Base-by-base conservation (phyloP, 2,797 vertebrate genomes). In the Mormyrus hasselquistii region DNA sequence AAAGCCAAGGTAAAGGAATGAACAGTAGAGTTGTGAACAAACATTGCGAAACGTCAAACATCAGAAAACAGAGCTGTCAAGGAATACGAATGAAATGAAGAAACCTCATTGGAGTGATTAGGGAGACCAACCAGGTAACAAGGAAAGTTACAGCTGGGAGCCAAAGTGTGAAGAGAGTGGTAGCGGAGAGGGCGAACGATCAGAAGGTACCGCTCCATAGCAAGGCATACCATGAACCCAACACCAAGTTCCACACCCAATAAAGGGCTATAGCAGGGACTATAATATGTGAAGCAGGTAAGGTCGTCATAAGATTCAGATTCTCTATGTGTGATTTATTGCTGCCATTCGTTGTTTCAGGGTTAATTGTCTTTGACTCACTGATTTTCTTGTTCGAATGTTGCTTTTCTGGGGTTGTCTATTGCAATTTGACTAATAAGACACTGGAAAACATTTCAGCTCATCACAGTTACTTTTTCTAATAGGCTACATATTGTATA, bases 211-310 rank as follows among this genome's bases (percentile, higher is more conserved):
- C 91, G 89, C 87, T 92, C 90, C 47, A 90, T 5, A 9, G 88
- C 88, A 2, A 92, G 89, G 65, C 87, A 91, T 34, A 90, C 88
- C 91, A 93, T 91, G 87, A 92, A 91, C 2, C 85, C 90, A 88
- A 91, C 57, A 16, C 87, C 90, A 5, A 25, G 90, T 0, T 8
- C 90, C 86, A 10, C 73, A 19, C 10, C 79, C 19, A 62, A 0
- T n/a, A 10, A 22, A 87, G 4, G 19, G 2, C 3, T 87, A 1
- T 3, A 19, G 65, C 65, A 29, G 92, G 88, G 73, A 92, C 4
- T 73, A 12, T 38, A 38, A 73, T 2, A 73, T 38, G 65, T 73
- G 12, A 73, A 73, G 29, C 29, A 73, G 41, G 29, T 76, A 41
- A 41, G 19, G 41, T 44, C 34, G 19, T 79, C 8, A 47, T 41